These are phyloP conservation scores for Liasis olivaceus DNA, from an alignment of 2,797 vertebrate species.

Conservation along the genomic window DNA sequence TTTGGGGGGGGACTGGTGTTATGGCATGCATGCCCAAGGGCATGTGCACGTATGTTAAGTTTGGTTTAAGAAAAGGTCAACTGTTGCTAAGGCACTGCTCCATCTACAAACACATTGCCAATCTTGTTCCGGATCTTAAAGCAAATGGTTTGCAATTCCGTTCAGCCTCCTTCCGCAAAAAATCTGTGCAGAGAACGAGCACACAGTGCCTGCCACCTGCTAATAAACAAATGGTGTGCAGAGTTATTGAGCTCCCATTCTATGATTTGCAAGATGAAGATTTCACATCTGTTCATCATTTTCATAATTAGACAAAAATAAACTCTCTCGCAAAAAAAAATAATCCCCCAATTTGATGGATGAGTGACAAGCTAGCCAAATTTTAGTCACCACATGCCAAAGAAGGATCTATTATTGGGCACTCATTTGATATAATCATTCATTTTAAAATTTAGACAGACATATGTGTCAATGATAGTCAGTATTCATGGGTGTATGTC, in stretches of 20 bases:
- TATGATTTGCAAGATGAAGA: conserved; percentile 56
- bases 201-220: conserved; percentile 49
- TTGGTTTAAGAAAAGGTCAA: conserved; percentile 20
- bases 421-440: conserved; percentile 3
- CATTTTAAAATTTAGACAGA: not conserved
- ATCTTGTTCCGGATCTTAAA: conserved; percentile 22
- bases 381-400: not conserved
- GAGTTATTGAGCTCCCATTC: conserved; percentile 55
- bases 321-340: not conserved
- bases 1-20: not conserved
- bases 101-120: conserved; percentile 16
- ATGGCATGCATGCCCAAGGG: not conserved
- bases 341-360: not conserved
- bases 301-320: conserved; percentile 43
- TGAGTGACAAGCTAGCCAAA: conserved; percentile 9
- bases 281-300: conserved; percentile 69
- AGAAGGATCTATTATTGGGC: conserved; percentile 41
- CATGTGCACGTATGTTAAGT: not conserved
- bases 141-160: conserved; percentile 55
- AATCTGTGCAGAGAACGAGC: conserved; percentile 48
- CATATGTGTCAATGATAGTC: not conserved
- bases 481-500: not conserved
- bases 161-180: conserved; percentile 55
- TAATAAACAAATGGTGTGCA: conserved; percentile 70
- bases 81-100: conserved; percentile 4